A percentile compares a stretch with the other conserved stretches of the same genome.
Conservation (phyloP, 2,888 invertebrate species). For the Lymantria monacha region DNA sequence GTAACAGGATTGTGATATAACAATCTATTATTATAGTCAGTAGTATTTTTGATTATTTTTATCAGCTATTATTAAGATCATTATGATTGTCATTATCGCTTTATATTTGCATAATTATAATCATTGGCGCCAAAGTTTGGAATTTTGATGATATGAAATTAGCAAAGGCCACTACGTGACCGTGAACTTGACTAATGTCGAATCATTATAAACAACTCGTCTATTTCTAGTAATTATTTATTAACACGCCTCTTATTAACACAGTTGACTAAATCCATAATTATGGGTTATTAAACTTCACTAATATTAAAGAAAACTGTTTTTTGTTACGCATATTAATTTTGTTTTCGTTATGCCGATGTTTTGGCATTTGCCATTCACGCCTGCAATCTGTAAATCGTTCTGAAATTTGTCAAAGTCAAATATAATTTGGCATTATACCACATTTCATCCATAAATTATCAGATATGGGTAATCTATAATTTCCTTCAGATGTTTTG, state of each 20-base stretch:
- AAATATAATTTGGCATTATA: too few relatives aligned
- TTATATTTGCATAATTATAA: slow-evolving; percentile 18
- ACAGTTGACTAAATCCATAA: slow-evolving; percentile 28
- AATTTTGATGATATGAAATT: slow-evolving; percentile 40
- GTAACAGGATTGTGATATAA: too few relatives aligned
- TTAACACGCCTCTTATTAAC: slow-evolving; percentile 39
- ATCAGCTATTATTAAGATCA: background rate
- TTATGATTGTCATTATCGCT: slow-evolving; percentile 1
- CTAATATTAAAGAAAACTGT: slow-evolving; percentile 11
- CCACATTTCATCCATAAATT: too few relatives aligned
- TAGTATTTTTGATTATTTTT: background rate
- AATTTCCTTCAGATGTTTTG: too few relatives aligned
- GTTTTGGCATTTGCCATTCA: too few relatives aligned
- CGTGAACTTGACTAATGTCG: slow-evolving; percentile 29
- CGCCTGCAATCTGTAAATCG: too few relatives aligned
- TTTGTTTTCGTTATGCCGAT: too few relatives aligned
- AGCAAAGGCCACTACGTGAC: slow-evolving; percentile 35
- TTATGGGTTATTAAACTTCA: slow-evolving; percentile 13
- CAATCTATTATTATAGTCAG: too few relatives aligned
- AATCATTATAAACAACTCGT: slow-evolving; percentile 51
- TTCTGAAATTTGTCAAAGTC: too few relatives aligned
- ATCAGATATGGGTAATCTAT: too few relatives aligned
- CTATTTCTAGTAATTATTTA: slow-evolving; percentile 36
- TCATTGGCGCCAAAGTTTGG: slow-evolving; percentile 48
- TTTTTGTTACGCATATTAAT: too few relatives aligned